Percentiles rank a stretch among this genome's conserved stretches.
phyloP scores from a whole-genome alignment of 1,140 invertebrate species.

The Dysdera silvatica region DNA sequence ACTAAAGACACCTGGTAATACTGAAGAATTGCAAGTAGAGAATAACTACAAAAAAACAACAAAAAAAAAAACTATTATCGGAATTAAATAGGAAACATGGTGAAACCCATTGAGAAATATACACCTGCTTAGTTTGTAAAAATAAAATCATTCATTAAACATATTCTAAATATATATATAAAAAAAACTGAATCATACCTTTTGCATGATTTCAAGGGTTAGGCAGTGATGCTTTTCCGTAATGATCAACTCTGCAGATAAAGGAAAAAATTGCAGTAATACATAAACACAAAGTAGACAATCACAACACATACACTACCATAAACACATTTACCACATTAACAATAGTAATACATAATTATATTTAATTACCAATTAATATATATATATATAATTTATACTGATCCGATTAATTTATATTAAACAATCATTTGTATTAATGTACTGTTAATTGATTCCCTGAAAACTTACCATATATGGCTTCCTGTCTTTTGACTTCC shows the following conservation, averaged over 20 bases:
- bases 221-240: conserved; percentile 94
- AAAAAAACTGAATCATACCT: conserved; percentile 36
- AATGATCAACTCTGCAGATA: conserved; percentile 76
- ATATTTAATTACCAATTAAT: background rate
- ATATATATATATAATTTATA: background rate
- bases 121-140: no score
- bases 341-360: background rate
- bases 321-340: no score
- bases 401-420: background rate
- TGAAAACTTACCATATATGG: conserved; percentile 55
- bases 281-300: background rate
- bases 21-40: no score
- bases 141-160: no score
- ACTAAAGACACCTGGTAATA: no score
- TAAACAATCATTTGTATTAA: no score
- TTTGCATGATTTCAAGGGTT: conserved; percentile 83
- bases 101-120: no score
- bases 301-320: background rate
- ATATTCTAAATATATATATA: background rate
- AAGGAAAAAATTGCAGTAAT: conserved; percentile 23
- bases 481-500: conserved; percentile 87
- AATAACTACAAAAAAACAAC: no score
- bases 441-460: background rate
- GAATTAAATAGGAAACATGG: no score
- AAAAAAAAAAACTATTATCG: no score